Base-by-base conservation (phyloP, 2,888 invertebrate genomes). In the Andrena marginata region DNA sequence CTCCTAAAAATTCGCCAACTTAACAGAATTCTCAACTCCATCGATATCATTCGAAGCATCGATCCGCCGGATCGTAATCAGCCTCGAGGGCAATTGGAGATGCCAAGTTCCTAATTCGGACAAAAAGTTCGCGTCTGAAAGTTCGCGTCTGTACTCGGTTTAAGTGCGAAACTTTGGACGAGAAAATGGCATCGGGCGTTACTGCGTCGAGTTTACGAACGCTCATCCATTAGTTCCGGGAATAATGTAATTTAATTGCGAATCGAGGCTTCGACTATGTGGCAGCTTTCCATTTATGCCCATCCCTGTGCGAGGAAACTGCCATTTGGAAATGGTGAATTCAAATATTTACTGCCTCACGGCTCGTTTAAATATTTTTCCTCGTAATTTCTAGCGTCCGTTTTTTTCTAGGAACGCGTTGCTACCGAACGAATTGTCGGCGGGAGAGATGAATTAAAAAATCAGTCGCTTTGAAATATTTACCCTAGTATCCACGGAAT, bases 201-300 rank as follows among this genome's bases (percentile, higher is more conserved):
- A 67, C 60, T 33, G 54, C 54, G 59, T 76, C 62, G 76, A 77
- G 79, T 72, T 74, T 74, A 63, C 68, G 83, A 86, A 69, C 64
- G 70, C 51, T 26, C 65, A 29, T 26, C 59, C 42, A 51, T 48
- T 62, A 68, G 31, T 10, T 71, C 48, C 20, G 79, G 62, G 51
- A 82, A 75, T 70, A 62, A 74, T 65, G 67, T 87, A 85, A 87
- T 87, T 85, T 83, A 81, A 87, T 87, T 77, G 72, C 65, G 60
- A 72, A 77, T 79, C 78, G 56, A 68, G 29, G 8, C 51, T n/a
- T 13, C 31, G 35, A 59, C 13, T 8, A 49, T 29, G 29, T 62
- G 23, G 1, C 16, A 42, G 8, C 67, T 65, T 67, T 65, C 23
- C 33, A 33, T 54, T 23, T 68, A 13, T 23, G 29, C 20, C 5